Evolutionary conservation across 1,140 invertebrate genomes (phyloP).

Genomic region (Micrasema longulum): DNA sequence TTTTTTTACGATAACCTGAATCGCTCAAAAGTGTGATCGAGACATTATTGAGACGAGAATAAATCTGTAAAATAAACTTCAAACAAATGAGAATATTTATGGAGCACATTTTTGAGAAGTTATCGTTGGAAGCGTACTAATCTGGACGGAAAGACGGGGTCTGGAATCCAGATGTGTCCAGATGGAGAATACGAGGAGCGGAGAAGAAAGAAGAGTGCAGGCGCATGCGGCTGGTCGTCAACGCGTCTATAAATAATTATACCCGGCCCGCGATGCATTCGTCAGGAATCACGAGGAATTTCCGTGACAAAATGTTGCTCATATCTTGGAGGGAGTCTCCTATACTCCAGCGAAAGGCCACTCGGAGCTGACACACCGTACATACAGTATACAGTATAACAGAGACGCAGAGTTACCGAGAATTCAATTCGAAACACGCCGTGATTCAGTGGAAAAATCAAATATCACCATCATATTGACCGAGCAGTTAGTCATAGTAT

Average conservation of each 20-base stretch:
- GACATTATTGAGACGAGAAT: too few species aligned
- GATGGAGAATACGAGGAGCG: not conserved
- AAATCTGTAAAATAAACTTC: too few species aligned
- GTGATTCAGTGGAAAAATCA: too few species aligned
- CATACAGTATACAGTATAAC: too few species aligned
- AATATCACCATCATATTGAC: too few species aligned
- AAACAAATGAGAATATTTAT: too few species aligned
- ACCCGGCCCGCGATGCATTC: slow-evolving; percentile 13
- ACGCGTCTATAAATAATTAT: slow-evolving; percentile 33
- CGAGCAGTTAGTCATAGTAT: too few species aligned
- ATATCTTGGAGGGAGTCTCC: slow-evolving; percentile 30
- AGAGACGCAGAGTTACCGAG: too few species aligned
- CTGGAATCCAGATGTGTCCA: slow-evolving; percentile 25
- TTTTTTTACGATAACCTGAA: too few species aligned
- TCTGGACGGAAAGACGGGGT: not conserved
- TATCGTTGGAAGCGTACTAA: not conserved
- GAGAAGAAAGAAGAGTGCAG: not conserved
- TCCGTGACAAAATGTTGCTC: slow-evolving; percentile 23
- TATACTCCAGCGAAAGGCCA: not conserved
- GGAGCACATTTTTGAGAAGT: too few species aligned
- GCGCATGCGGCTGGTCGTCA: not conserved
- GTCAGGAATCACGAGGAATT: slow-evolving; percentile 30
- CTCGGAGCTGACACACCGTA: not conserved
- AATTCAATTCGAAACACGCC: too few species aligned
- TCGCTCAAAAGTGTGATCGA: too few species aligned